Percentiles rank a stretch among this genome's conserved stretches.
These are phyloP conservation scores for Urocynchramus pylzowi DNA, from an alignment of 2,113 vertebrate species.

Conservation along the genomic window DNA sequence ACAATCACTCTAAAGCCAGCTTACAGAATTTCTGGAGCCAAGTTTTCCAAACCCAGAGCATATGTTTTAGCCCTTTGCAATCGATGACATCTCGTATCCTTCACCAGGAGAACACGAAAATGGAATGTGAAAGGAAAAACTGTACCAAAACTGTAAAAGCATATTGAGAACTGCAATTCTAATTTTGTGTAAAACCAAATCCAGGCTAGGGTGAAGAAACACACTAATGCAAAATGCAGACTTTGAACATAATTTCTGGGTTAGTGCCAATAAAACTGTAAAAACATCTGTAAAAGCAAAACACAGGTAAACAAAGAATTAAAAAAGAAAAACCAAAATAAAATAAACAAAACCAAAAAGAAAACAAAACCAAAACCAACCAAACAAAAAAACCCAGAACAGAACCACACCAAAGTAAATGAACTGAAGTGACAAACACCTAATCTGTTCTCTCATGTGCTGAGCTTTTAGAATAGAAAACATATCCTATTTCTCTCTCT, in stretches of 20 bases:
- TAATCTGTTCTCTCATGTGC: neutral
- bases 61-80: neutral
- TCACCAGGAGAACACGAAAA: neutral
- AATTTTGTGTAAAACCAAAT: neutral
- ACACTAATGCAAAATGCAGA: neutral
- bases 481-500: neutral
- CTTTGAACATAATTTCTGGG: neutral
- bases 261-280: neutral
- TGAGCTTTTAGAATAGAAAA: neutral
- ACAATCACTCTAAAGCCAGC: neutral
- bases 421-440: neutral
- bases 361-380: neutral
- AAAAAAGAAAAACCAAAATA: neutral
- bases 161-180: neutral
- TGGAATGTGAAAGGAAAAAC: neutral
- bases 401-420: neutral
- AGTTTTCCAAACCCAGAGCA: neutral
- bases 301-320: neutral
- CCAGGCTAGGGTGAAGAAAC: neutral
- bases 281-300: neutral
- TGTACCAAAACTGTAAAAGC: neutral
- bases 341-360: neutral
- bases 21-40: neutral
- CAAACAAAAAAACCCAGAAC: rapidly evolving
- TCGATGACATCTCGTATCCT: neutral